Base-by-base conservation (phyloP, 2,888 invertebrate genomes). In the Sesia bembeciformis region DNA sequence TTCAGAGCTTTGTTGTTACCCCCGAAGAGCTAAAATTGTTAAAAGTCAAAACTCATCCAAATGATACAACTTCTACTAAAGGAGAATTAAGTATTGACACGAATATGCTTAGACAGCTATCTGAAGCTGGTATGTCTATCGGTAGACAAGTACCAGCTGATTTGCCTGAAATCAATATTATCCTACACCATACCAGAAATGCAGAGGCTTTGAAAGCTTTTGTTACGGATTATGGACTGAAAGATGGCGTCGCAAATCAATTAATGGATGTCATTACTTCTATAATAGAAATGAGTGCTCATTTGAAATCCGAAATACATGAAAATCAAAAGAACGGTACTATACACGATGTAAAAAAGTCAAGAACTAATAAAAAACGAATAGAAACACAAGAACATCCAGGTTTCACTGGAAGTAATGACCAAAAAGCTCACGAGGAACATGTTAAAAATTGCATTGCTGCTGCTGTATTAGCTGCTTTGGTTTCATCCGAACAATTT, bases 41-140 rank as follows among this genome's bases (percentile, higher is more conserved):
- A 39, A 90, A 89, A 73, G 84, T 90, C 0, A 89, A 88, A 75
- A 90, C 88, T 3, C 89, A 90, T 60, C 87, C 88, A 1, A 90
- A 85, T 60, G 89, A 90, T 56, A 87, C 89, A 3, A 81, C 87
- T 8, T 89, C 90, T 5, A 86, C 90, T 4, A 90, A 90, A 62
- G 92, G 91, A 7, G 92, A 93, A 69, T 76, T 91, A 53, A 91
- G 91, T 57, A 92, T 93, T 57, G 93, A 93, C 62, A 91, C 91
- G 3, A 90, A 91, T 55, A 93, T 93, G 91, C 67, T 93, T 46
- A 84, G 91, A 58, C 93, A 93, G 64, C 72, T 93, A 42, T 93
- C 93, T 4, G 92, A 93, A 75, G 93, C 93, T 6, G 93, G 93
- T 40, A 91, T 93, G 90, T 91, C 92, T 0, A 90, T 93, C 53